Percentiles rank a stretch among this genome's conserved stretches.
These are phyloP conservation scores for Buceros bicornis DNA, from an alignment of 2,797 vertebrate species.

Conservation along the genomic window DNA sequence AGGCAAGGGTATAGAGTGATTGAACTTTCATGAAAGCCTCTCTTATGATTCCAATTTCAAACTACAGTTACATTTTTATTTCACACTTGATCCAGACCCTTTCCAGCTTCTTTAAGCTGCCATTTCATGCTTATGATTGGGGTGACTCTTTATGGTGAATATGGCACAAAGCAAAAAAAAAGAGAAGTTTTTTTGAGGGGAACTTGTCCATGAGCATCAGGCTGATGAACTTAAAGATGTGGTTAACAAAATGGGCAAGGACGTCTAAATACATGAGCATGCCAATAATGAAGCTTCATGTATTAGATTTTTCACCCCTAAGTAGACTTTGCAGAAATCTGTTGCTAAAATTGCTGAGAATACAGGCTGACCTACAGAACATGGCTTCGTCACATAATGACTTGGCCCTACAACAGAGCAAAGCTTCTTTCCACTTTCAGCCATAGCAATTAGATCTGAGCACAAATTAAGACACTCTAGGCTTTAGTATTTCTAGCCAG, in stretches of 20 bases:
- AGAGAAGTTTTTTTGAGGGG: background rate
- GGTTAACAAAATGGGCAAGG: background rate
- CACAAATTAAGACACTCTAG: constrained; percentile 61
- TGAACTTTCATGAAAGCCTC: background rate
- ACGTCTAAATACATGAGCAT: background rate
- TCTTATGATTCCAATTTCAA: background rate
- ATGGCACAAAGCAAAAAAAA: background rate
- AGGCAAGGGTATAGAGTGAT: background rate
- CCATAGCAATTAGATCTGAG: constrained; percentile 70
- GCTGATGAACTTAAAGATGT: background rate
- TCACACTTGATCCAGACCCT: background rate
- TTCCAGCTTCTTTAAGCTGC: background rate
- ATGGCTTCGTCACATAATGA: background rate
- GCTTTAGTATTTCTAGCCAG: constrained; percentile 68
- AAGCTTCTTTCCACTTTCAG: constrained; percentile 64
- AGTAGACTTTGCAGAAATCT: background rate
- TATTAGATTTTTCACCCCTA: background rate
- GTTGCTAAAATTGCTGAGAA: constrained; percentile 28
- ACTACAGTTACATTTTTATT: background rate
- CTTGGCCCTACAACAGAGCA: constrained; percentile 26
- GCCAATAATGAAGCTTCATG: background rate
- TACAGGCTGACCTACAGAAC: background rate
- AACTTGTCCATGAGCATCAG: background rate
- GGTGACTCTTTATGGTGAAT: background rate
- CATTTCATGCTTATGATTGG: background rate